Base-by-base conservation (phyloP, 2,888 invertebrate genomes). In the Cephus pulcher region DNA sequence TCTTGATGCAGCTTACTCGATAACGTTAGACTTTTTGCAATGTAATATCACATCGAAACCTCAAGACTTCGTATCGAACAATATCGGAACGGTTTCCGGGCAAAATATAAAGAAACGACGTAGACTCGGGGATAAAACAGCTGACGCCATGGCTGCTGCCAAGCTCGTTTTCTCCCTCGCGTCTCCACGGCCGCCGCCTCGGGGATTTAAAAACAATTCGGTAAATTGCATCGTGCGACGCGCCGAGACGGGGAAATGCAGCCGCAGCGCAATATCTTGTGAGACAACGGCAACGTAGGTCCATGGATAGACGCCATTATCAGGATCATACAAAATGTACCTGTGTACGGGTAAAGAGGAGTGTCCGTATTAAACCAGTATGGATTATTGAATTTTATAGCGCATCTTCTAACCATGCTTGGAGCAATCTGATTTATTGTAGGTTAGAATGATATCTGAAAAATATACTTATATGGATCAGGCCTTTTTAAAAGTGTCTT, bases 121-220 rank as follows among this genome's bases (percentile, higher is more conserved):
- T 34, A 71, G 56, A 33, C 84, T 83, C 86, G 84, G 86, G 87
- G 86, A 88, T 88, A 89, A 90, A 90, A 90, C 90, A 89, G 89
- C 89, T 90, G 90, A 90, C 89, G 89, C 88, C 88, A 89, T 89
- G 88, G 87, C 88, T 86, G 89, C 87, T 86, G 85, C 83, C 86
- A 84, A 82, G 79, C 82, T 80, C 84, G 83, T 83, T 81, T 80
- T 77, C 76, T 76, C 78, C 30, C 80, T 79, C 78, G 79, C 78
- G 76, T 78, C 80, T 80, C 75, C 34, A 6, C 71, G 12, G 71
- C 80, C 77, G 78, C 86, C 84, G 86, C 87, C 85, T 85, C 83
- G 84, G 88, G 87, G 89, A 89, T 91, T 90, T 88, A 90, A 88
- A 90, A 89, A 89, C 89, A 90, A 91, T 90, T 89, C 87, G 86